Evolutionary conservation across 2,797 vertebrate species (phyloP).

Genomic region (Enteromius argenteus): DNA sequence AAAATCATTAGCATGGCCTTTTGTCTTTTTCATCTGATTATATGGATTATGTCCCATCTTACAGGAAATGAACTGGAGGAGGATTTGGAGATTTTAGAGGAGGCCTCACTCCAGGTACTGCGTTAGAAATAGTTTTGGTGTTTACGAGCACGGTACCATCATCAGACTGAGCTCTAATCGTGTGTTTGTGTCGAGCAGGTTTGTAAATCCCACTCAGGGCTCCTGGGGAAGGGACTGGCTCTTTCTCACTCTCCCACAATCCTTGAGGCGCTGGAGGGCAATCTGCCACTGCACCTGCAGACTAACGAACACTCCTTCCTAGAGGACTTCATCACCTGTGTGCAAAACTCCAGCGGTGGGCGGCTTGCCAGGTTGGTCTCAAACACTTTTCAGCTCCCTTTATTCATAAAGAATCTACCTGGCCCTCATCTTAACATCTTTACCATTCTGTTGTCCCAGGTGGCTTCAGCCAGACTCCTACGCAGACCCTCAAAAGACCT

Average conservation of each 20-base stretch:
- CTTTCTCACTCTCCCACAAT: constrained; percentile 97
- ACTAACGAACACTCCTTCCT: constrained; percentile 98
- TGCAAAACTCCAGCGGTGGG: constrained; percentile 94
- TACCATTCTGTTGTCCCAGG: constrained; percentile 68
- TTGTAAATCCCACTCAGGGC: constrained; percentile 94
- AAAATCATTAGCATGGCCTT: not conserved
- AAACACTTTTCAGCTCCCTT: not conserved
- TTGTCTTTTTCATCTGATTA: not conserved
- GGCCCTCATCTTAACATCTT: not conserved
- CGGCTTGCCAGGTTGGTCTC: constrained; percentile 90
- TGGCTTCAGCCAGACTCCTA: constrained; percentile 99
- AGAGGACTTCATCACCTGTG: constrained; percentile 97
- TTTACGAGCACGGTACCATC: not conserved
- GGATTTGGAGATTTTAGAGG: constrained; percentile 98
- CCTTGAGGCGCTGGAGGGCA: constrained; percentile 95
- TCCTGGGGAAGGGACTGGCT: constrained; percentile 95
- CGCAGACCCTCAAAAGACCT: constrained; percentile 97
- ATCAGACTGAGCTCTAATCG: not conserved
- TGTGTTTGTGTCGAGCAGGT: constrained; percentile 78
- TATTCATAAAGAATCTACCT: not conserved
- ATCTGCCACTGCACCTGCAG: constrained; percentile 93
- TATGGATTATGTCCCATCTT: not conserved
- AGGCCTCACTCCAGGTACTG: constrained; percentile 94
- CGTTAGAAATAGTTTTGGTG: not conserved
- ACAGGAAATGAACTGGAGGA: constrained; percentile 95